Conservation (phyloP, 2,888 invertebrate genomes). For the Augiades crinisus region DNA sequence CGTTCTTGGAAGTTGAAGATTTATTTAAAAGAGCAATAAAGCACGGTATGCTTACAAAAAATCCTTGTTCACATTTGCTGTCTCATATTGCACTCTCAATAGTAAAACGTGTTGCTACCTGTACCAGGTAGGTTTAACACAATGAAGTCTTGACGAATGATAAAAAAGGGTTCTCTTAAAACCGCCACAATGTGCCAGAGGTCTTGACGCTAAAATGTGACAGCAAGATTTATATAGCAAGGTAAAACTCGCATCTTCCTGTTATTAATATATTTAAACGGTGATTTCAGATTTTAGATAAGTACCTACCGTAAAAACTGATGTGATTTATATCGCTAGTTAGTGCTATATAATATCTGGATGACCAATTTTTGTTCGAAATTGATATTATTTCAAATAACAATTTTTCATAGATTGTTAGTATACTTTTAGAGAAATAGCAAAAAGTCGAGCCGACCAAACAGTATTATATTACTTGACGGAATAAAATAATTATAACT, state of each 20-base stretch:
- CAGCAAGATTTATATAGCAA: background rate
- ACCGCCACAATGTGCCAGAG: conserved; percentile 24
- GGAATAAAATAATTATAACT: no score
- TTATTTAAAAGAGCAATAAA: conserved; percentile 15
- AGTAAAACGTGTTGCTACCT: conserved; percentile 32
- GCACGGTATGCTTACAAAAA: conserved; percentile 9
- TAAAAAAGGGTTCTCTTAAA: conserved; percentile 30
- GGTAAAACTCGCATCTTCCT: conserved; percentile 1
- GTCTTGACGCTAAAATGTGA: conserved; percentile 4
- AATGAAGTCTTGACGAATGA: conserved; percentile 26
- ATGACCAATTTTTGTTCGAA: no score
- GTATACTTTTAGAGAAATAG: no score
- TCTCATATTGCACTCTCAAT: conserved; percentile 11
- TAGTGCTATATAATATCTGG: no score
- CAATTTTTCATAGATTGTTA: no score
- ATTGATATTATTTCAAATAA: background rate
- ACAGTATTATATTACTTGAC: no score
- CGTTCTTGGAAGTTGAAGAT: conserved; percentile 18
- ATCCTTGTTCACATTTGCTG: conserved; percentile 15
- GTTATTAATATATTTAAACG: background rate
- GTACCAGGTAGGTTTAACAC: conserved; percentile 35
- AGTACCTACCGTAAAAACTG: background rate
- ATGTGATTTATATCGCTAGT: no score
- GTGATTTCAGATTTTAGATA: background rate
- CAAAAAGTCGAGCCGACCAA: no score